Evolutionary conservation across 2,797 vertebrate genomes (phyloP).

Genomic region (Tiaroga cobitis): DNA sequence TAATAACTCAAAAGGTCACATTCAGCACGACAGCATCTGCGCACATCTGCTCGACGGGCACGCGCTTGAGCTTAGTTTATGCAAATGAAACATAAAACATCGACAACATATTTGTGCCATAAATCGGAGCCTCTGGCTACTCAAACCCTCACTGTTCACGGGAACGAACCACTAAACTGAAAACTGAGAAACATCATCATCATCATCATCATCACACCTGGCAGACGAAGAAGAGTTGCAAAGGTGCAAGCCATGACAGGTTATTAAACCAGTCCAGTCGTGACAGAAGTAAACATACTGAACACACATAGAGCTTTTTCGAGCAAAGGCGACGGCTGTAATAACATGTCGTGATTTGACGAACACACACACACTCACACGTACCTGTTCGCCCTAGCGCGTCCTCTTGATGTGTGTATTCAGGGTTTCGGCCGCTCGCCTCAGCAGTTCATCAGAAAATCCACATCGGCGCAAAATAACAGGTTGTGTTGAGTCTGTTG

Average conservation of each 20-base stretch:
- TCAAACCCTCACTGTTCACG: neutral
- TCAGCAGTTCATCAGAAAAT: neutral
- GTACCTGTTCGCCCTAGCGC: slow-evolving; percentile 73
- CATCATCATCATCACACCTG: neutral
- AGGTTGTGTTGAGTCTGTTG: neutral
- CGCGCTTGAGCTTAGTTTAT: neutral
- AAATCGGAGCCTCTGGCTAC: slow-evolving; percentile 1
- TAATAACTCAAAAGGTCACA: neutral
- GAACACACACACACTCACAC: slow-evolving; percentile 46
- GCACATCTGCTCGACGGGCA: neutral
- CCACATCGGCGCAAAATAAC: neutral
- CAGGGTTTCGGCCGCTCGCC: neutral
- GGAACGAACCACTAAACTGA: neutral
- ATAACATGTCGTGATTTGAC: slow-evolving; percentile 29
- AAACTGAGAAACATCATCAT: too few relatives aligned
- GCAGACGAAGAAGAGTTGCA: neutral
- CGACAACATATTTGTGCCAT: neutral
- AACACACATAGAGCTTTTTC: too few relatives aligned
- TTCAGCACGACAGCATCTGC: too few relatives aligned
- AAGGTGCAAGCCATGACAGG: too few relatives aligned
- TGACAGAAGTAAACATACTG: neutral
- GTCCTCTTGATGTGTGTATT: slow-evolving; percentile 69
- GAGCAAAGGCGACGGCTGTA: neutral
- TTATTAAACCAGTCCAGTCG: neutral
- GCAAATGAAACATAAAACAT: neutral